A percentile compares a stretch with the other conserved stretches of the same genome.
Conservation (phyloP, 2,888 invertebrate genomes). For the Synergus laeviventris region DNA sequence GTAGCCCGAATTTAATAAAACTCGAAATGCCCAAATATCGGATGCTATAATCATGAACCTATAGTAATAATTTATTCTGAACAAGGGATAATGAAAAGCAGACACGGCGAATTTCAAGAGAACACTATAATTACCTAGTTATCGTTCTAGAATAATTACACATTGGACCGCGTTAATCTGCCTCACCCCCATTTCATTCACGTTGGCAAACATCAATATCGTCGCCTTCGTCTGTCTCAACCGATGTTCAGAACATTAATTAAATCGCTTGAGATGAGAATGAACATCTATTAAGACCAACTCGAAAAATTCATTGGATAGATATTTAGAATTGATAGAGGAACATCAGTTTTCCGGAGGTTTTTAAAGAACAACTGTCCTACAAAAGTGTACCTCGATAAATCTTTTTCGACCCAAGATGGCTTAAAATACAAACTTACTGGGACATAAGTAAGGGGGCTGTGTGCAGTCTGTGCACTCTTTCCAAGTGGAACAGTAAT, state of each 20-base stretch:
- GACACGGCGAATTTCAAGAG: conserved; percentile 17
- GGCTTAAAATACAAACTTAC: background rate
- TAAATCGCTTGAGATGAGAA: conserved; percentile 2
- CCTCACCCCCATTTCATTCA: background rate
- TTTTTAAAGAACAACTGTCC: background rate
- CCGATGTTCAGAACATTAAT: background rate
- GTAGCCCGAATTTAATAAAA: background rate
- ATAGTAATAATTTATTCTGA: conserved; percentile 15
- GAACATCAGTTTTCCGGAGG: background rate
- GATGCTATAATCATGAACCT: background rate
- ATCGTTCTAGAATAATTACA: conserved; percentile 25
- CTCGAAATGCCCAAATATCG: background rate
- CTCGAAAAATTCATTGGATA: background rate
- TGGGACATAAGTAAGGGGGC: too few species aligned
- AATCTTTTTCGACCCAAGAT: background rate
- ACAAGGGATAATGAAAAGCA: conserved; percentile 30
- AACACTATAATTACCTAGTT: conserved; percentile 24
- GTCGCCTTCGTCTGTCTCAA: background rate
- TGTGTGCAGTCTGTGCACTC: background rate
- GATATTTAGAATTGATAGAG: background rate
- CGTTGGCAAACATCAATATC: conserved; percentile 32
- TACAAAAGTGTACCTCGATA: background rate
- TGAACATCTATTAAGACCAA: background rate
- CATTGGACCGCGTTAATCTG: conserved; percentile 25
- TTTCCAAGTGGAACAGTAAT: background rate